Base-by-base conservation (phyloP, 2,888 invertebrate genomes). In the Orthonychiurus folsomi region DNA sequence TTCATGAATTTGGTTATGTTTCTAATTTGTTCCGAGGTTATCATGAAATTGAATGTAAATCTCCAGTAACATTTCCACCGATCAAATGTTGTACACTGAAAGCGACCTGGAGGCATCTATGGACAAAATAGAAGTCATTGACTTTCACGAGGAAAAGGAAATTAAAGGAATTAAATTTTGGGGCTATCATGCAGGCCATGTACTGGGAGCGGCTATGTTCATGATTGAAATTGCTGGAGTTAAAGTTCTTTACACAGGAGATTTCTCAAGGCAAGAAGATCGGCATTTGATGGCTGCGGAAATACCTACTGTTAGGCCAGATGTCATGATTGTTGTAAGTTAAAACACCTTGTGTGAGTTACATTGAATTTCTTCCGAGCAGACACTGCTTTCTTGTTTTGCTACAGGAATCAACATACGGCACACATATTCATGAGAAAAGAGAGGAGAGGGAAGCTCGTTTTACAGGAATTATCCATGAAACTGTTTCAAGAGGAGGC, bases 221-320 rank as follows among this genome's bases (percentile, higher is more conserved):
- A 96, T 99, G 95, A 92, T 99, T 64, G 97, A 99, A 81, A 99
- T 99, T 58, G 99, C 97, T 28, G 99, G 97, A 18, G 95, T 97
- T 1, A 94, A 93, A 81, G 84, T 93, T 66, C 79, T 97, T 18
- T 97, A 97, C 76, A 99, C 99, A 0, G 99, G 99, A 0, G 99
- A 99, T 76, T 99, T 99, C 77, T 97, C 97, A 1, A 81, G 99
- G 56, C 94, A 97, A 79, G 99, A 99, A 78, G 99, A 99, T 79
- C 81, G 99, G 9, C 99, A 99, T 84, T 83, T 99, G 72, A 97
- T 97, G 93, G 94, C 97, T 1, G 99, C 99, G 0, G 99, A 99
- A 80, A 91, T 99, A 74, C 99, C 99, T 0, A 89, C 88, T 21
- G 87, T 94, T 61, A 88, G 88, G 72, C 99, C 99, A 0, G 97